phyloP scores from a whole-genome alignment of 64 coral and sea anemone species.

The Hydrozoanthus tunicans region DNA sequence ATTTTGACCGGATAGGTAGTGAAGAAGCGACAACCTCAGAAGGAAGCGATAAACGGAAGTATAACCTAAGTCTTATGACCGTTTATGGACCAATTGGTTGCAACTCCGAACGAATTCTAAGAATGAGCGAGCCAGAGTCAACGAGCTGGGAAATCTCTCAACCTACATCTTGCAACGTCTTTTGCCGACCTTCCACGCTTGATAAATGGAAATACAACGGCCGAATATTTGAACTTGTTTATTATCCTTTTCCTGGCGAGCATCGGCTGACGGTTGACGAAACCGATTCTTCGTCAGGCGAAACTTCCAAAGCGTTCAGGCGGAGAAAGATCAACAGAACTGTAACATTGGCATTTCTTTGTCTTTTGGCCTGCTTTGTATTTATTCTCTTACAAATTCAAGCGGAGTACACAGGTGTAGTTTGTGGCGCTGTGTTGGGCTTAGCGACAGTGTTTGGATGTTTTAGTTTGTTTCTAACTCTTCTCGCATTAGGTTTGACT shows the following conservation, averaged over 20 bases:
- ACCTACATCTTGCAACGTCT: neutral
- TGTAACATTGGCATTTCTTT: neutral
- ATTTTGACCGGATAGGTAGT: neutral
- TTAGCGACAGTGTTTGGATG: neutral
- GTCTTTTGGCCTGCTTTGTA: neutral
- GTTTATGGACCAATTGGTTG: neutral
- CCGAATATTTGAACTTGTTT: constrained; percentile 25
- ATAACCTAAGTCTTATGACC: neutral
- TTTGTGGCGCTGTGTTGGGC: neutral
- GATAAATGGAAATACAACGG: constrained; percentile 50
- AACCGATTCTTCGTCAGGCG: neutral
- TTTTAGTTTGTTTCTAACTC: neutral
- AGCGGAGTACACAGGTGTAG: constrained; percentile 13
- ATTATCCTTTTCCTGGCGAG: constrained; percentile 45
- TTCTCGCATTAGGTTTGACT: neutral
- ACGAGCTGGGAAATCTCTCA: constrained; percentile 7
- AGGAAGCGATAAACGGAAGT: neutral
- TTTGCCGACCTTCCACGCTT: constrained; percentile 9
- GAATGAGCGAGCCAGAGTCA: neutral
- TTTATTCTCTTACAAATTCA: neutral
- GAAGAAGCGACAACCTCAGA: neutral
- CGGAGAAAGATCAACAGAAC: constrained; percentile 39
- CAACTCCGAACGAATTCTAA: neutral
- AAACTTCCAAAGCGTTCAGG: constrained; percentile 12
- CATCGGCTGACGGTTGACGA: constrained; percentile 15